Conservation (phyloP, 1,140 invertebrate species). For the Drosophila tropicalis region DNA sequence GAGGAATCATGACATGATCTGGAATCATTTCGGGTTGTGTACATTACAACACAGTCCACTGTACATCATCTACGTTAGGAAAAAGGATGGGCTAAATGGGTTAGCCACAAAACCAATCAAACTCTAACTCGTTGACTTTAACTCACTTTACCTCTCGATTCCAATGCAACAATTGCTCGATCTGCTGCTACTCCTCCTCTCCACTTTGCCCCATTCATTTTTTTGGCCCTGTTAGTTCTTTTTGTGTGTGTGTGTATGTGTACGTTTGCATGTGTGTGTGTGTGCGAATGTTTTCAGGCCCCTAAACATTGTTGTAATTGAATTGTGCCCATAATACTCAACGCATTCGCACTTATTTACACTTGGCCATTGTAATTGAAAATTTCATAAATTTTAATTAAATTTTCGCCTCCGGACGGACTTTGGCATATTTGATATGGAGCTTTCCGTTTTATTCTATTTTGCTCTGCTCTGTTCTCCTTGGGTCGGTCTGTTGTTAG, state of each 20-base stretch:
- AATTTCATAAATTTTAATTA: constrained; percentile 71
- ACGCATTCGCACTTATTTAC: constrained; percentile 56
- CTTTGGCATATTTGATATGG: constrained; percentile 35
- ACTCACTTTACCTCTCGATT: neutral
- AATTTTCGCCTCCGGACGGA: constrained; percentile 47
- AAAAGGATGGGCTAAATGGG: constrained; percentile 2
- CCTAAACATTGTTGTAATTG: constrained; percentile 57
- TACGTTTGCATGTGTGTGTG: neutral
- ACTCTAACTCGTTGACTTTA: constrained; percentile 8
- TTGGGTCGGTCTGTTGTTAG: constrained; percentile 15
- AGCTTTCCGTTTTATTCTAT: constrained; percentile 2
- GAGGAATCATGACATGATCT: too few species aligned
- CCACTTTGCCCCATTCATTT: constrained; percentile 43
- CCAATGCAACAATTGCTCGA: constrained; percentile 15
- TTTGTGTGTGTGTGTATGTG: neutral
- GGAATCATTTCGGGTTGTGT: too few species aligned
- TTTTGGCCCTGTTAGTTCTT: constrained; percentile 47
- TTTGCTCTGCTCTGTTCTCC: neutral
- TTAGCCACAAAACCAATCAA: constrained; percentile 65
- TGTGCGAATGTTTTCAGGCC: constrained; percentile 32
- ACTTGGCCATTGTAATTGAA: constrained; percentile 59
- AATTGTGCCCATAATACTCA: constrained; percentile 54
- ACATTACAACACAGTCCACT: too few species aligned
- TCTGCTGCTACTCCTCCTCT: neutral
- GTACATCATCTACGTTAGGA: neutral